Evolutionary conservation across 1,140 invertebrate species (phyloP), one percentile per base, ranked within the genome.

Genomic region (Holotrichia oblita): DNA sequence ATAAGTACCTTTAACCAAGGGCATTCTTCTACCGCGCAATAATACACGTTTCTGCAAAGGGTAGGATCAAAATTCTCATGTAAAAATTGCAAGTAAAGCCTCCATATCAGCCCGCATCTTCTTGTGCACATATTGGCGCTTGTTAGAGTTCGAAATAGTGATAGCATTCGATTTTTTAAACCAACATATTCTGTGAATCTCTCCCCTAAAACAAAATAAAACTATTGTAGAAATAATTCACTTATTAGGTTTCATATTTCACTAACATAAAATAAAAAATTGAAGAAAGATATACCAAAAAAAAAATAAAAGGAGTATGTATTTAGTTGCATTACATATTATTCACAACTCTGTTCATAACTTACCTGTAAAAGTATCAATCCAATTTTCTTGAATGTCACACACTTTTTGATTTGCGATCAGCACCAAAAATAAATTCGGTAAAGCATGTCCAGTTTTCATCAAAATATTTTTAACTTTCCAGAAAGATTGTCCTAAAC

Each of bases 1-100:
- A n/a, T n/a, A n/a, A n/a, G n/a, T 86, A 89, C 89, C 85, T 92
- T 93, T 76, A 91, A 88, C 93, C 93, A 94, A 7, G 93, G 93
- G 82, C 92, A 93, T 80, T 91, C 89, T 81, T 92, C 90, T 17
- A 91, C 82, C 0, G 90, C 90, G 76, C 83, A 83, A 78, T 90
- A 88, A 64, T 91, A 87, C 76, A 87, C 88, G 14, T 87, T 86
- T 73, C 87, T 86, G 79, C 87, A 86, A 6, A 80, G 42, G 22
- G 75, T 81, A 22, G 80, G 76, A 61, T 86, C 83, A 76, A 84
- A 84, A 77, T 85, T 81, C 22, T 77, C 80, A 44, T 86, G 81
- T n/a, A 87, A 81, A 77, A 90, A 87, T 12, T 91, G 87, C 85
- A 92, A 88, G 80, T 90, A 89, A 12, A 92, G 82, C 80, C 89